phyloP scores from a whole-genome alignment of 2,113 vertebrate species.

The Eolophus roseicapilla region DNA sequence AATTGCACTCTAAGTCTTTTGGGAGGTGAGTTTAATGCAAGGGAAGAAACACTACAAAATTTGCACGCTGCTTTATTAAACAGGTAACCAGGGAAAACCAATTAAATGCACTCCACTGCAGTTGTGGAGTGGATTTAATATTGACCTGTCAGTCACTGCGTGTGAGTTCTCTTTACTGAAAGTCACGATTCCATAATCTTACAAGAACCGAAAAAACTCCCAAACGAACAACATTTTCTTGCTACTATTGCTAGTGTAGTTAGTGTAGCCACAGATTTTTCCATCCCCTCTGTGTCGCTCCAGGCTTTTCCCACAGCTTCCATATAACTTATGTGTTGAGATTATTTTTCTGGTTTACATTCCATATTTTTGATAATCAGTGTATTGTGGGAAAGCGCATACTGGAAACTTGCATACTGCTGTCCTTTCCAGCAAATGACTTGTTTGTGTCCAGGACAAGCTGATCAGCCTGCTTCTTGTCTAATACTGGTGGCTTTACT shows the following conservation, averaged over 20 bases:
- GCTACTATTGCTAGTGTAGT: background rate
- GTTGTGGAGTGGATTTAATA: slow-evolving; percentile 25
- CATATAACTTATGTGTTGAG: background rate
- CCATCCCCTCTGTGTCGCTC: background rate
- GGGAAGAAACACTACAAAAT: background rate
- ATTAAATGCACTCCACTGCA: background rate
- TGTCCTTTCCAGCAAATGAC: background rate
- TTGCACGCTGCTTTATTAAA: background rate
- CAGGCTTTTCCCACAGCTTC: background rate
- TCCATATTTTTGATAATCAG: background rate
- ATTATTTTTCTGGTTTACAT: background rate
- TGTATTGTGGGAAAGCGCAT: background rate
- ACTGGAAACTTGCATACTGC: background rate
- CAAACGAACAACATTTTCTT: background rate
- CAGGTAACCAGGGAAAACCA: background rate
- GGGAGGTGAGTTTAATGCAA: background rate
- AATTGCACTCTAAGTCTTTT: background rate
- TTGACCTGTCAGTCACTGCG: background rate
- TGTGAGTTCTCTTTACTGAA: background rate
- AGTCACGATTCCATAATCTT: background rate
- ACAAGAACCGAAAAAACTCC: background rate
- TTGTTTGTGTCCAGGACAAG: background rate
- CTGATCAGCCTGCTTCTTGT: background rate
- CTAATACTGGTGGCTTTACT: background rate
- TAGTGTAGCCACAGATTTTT: background rate